Evolutionary conservation across 2,888 invertebrate species (phyloP).

Genomic region (Ypsolopha scabrella): DNA sequence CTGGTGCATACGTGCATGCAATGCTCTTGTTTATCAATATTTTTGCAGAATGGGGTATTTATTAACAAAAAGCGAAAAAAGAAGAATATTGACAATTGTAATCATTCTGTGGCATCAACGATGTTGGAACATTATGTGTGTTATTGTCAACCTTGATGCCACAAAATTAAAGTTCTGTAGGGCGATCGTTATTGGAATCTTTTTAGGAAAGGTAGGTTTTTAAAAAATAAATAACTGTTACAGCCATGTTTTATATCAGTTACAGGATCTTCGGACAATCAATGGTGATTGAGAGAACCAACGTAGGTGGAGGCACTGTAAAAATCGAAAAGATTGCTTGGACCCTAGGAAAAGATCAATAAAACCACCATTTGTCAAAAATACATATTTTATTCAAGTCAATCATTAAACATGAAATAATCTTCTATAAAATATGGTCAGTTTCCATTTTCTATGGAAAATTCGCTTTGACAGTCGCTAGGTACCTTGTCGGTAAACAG

Average conservation of each 20-base stretch:
- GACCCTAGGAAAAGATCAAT: constrained; percentile 28
- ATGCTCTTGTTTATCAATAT: too few relatives aligned
- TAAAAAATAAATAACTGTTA: too few relatives aligned
- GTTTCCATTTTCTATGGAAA: constrained; percentile 45
- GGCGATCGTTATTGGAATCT: too few relatives aligned
- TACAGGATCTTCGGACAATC: constrained; percentile 52
- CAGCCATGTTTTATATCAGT: constrained; percentile 20
- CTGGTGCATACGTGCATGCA: too few relatives aligned
- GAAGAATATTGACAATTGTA: too few relatives aligned
- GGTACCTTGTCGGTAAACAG: constrained; percentile 60
- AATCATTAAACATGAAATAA: constrained; percentile 9
- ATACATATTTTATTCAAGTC: constrained; percentile 4
- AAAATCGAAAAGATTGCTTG: constrained; percentile 53
- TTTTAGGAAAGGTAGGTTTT: too few relatives aligned
- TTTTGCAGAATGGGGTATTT: too few relatives aligned
- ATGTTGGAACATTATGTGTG: too few relatives aligned
- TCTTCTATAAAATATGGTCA: constrained; percentile 14
- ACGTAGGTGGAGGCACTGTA: constrained; percentile 52
- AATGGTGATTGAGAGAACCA: constrained; percentile 54
- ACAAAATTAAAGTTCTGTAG: too few relatives aligned
- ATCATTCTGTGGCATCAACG: too few relatives aligned
- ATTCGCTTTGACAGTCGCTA: constrained; percentile 60
- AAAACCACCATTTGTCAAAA: neutral
- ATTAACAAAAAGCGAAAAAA: too few relatives aligned
- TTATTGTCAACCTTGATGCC: too few relatives aligned